A percentile compares a stretch with the other conserved stretches of the same genome.
phyloP scores from a whole-genome alignment of 2,113 vertebrate genomes.

The Accipiter cooperii region DNA sequence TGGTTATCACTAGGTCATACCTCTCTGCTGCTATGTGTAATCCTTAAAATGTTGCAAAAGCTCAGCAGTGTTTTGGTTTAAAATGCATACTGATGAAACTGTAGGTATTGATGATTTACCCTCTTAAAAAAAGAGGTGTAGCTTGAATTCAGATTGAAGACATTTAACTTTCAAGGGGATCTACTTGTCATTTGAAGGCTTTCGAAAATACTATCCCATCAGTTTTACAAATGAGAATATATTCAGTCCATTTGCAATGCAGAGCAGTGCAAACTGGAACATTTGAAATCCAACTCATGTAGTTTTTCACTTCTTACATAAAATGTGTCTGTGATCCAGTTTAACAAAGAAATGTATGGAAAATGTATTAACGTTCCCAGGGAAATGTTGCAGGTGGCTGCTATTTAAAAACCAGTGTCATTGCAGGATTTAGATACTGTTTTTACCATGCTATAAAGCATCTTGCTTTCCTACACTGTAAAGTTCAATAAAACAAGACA shows the following conservation, averaged over 20 bases:
- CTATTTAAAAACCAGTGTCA: neutral
- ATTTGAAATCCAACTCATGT: neutral
- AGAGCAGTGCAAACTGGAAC: neutral
- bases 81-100: neutral
- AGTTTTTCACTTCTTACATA: neutral
- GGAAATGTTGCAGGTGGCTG: neutral
- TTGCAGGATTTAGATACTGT: neutral
- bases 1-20: neutral
- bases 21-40: neutral
- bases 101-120: neutral
- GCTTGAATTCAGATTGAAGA: neutral
- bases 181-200: neutral
- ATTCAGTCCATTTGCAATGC: neutral
- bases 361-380: neutral
- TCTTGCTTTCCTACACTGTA: neutral
- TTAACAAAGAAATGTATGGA: neutral
- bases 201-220: neutral
- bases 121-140: neutral
- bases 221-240: neutral
- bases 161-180: neutral
- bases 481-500: neutral
- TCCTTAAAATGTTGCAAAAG: neutral
- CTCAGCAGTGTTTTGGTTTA: neutral
- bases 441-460: neutral
- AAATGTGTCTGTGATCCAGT: neutral